Evolutionary conservation across 1,140 invertebrate species (phyloP), one percentile per base, ranked within the genome.

Genomic region (Camponotus vicinus): DNA sequence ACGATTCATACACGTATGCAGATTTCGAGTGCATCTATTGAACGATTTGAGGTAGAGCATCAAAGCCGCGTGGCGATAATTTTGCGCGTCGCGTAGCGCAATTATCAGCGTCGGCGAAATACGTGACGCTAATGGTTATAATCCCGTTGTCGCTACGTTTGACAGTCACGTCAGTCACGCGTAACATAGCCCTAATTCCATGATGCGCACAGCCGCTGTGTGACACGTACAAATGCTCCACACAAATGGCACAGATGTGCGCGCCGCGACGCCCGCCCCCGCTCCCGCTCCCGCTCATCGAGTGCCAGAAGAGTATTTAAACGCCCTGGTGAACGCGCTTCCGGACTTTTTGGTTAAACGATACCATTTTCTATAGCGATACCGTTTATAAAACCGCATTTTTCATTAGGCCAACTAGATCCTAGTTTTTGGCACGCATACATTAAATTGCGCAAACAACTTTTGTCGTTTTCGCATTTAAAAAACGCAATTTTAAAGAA

Each of bases 111-210:
- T 61, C 79, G 55, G 52, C 69, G 69, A 83, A 75, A 83, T 83
- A 83, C 79, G 79, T 83, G 79, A 83, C 69, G 79, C 55, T 83
- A 83, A 83, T 83, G 79, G 79, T 83, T 83, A 75, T 83, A 83
- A 83, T 83, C 79, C 79, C 57, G 79, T 83, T 83, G 79, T 83
- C 79, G 79, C 79, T 83, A 83, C 79, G 79, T 83, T 83, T 83
- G 79, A 75, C 69, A 83, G 79, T 83, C 79, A 73, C 57, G 79
- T 75, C 79, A 83, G 79, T 83, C 79, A 83, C 79, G 79, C 79
- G 79, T 83, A 83, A 83, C 79, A 75, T 45, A 83, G 69, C 79
- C 69, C 79, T 83, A 75, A 83, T 83, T 83, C 69, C 67, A 61
- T 83, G 69, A 83, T 61, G 42, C 61, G 55, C 79, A 73, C 79